Evolutionary conservation across 2,113 vertebrate species (phyloP).

Genomic region (Euleptes europaea): DNA sequence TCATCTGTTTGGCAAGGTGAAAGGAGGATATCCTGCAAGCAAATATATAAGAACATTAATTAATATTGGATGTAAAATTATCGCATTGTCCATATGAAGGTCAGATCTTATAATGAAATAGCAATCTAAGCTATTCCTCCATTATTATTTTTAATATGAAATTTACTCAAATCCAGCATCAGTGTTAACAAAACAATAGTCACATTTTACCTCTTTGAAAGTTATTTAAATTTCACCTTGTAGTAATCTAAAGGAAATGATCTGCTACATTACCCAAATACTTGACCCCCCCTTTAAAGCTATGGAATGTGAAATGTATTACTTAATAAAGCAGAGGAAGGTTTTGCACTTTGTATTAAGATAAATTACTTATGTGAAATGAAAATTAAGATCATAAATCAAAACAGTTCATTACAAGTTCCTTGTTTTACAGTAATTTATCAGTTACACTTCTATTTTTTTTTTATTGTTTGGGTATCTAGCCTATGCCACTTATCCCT

Average conservation of each 20-base stretch:
- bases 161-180: background rate
- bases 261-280: constrained; percentile 52
- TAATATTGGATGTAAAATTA: constrained; percentile 11
- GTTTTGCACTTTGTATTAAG: constrained; percentile 63
- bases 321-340: constrained; percentile 59
- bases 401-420: constrained; percentile 62
- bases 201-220: constrained; percentile 29
- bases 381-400: constrained; percentile 71
- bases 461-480: constrained; percentile 21
- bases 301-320: constrained; percentile 50
- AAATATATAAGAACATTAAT: background rate
- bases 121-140: background rate
- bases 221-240: constrained; percentile 50
- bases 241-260: constrained; percentile 47
- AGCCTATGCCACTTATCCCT: background rate
- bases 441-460: constrained; percentile 48
- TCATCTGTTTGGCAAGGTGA: background rate
- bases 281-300: constrained; percentile 32
- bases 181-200: background rate
- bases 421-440: constrained; percentile 57
- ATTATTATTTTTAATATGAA: background rate
- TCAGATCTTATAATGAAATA: constrained; percentile 20
- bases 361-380: constrained; percentile 67
- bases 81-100: background rate
- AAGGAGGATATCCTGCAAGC: background rate